Evolutionary conservation across 2,888 invertebrate species (phyloP), one percentile per base, ranked within the genome.

Genomic region (Polietes domitor): DNA sequence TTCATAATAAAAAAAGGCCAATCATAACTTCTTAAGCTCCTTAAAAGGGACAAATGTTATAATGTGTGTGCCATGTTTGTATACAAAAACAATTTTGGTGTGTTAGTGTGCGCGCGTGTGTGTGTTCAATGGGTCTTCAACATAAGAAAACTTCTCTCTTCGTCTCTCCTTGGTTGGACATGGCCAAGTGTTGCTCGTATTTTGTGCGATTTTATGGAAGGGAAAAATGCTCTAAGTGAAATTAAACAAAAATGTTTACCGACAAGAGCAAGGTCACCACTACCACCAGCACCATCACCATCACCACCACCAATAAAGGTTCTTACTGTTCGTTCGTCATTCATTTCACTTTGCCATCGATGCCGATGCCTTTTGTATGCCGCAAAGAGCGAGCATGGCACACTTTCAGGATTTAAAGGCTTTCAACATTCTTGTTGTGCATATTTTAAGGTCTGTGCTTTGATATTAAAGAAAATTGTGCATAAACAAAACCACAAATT

Each of bases 1-100:
- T 47, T n/a, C 1, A 47, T 68, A 41, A 43, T 21, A 41, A 21
- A 41, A 65, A 41, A 68, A 43, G 65, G 41, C 65, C 65, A 68
- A 68, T 68, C 65, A 68, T 68, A 68, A 68, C 41, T 68, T 41
- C 65, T 68, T 68, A 68, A 68, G 65, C 65, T 68, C 15, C 65
- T 68, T 68, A 68, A 68, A 68, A 68, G 41, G 65, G 65, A 41
- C 19, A 68, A 32, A 41, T 68, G 65, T 43, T 19, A 41, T 65
- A 37, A 65, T 65, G 37, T 41, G 32, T 37, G 24, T 61, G 6
- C 21, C n/a, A 47, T 47, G 47, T 47, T 15, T 47, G n/a, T 5
- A n/a, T n/a, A n/a, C 37, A 7, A n/a, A 37, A 12, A 9, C 37
- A 37, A 3, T 32, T 32, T n/a, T n/a, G n/a, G n/a, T n/a, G 32